These are phyloP conservation scores for Siderastrea radians DNA, from an alignment of 92 coral and sea anemone species.

Conservation along the genomic window DNA sequence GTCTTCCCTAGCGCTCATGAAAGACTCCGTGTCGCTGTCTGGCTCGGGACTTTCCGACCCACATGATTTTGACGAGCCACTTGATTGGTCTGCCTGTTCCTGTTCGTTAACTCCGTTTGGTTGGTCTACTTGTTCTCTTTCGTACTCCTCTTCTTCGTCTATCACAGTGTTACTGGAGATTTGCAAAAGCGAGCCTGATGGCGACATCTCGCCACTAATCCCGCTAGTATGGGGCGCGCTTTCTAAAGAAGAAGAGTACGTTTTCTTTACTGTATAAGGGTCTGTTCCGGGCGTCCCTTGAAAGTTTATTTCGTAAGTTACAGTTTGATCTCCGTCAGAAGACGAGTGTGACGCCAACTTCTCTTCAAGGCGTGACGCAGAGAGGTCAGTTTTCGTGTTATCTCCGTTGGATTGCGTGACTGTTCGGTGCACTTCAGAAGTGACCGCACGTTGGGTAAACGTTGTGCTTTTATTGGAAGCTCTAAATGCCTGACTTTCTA, in stretches of 20 bases:
- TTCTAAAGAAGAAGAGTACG: background rate
- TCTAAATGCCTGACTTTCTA: conserved; percentile 20
- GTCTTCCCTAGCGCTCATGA: conserved; percentile 93
- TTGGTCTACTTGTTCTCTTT: background rate
- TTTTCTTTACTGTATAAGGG: conserved; percentile 35
- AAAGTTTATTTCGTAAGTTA: conserved; percentile 43
- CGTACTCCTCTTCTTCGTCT: conserved; percentile 52
- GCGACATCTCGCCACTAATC: conserved; percentile 22
- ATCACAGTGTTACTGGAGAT: conserved; percentile 41
- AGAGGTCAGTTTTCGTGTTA: conserved; percentile 3
- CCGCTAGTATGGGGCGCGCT: conserved; percentile 7
- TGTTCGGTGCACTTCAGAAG: conserved; percentile 39
- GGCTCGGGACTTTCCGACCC: conserved; percentile 53
- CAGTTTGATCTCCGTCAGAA: conserved; percentile 8
- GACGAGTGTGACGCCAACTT: conserved; percentile 16
- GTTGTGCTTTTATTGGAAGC: conserved; percentile 47
- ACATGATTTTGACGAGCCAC: background rate
- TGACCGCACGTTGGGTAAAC: conserved; percentile 11
- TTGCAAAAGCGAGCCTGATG: conserved; percentile 49
- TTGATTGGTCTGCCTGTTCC: conserved; percentile 25
- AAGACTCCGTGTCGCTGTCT: conserved; percentile 89
- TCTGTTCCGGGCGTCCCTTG: conserved; percentile 20
- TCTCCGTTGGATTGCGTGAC: conserved; percentile 40
- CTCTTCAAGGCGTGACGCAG: conserved; percentile 36
- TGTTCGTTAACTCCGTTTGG: background rate